A percentile compares a stretch with the other conserved stretches of the same genome.
Evolutionary conservation across 2,113 vertebrate species (phyloP).

Genomic region (Nothoprocta pentlandii): DNA sequence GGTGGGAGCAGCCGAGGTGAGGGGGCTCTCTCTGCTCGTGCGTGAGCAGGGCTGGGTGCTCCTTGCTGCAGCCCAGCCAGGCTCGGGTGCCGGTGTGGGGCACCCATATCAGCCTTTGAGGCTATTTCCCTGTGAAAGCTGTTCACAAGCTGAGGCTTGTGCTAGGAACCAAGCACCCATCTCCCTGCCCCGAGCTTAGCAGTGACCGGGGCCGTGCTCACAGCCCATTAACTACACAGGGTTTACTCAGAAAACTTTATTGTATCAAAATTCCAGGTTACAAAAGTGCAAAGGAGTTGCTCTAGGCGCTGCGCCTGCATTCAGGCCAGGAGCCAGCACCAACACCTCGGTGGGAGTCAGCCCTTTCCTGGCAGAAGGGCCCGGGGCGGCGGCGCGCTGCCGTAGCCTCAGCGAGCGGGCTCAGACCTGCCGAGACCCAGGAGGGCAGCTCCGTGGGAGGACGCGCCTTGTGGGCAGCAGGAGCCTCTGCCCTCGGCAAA

Average conservation of each 20-base stretch:
- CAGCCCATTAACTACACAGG: neutral
- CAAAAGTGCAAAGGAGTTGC: conserved; percentile 50
- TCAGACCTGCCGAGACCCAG: neutral
- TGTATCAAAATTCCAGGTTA: conserved; percentile 62
- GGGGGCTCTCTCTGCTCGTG: neutral
- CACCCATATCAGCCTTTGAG: neutral
- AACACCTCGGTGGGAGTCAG: neutral
- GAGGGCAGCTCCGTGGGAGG: neutral
- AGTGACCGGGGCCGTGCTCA: neutral
- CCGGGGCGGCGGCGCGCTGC: neutral
- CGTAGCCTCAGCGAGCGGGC: accelerated
- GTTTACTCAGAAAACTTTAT: conserved; percentile 68
- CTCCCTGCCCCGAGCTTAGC: neutral
- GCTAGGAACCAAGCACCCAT: accelerated
- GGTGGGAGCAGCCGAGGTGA: accelerated
- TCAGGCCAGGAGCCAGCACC: neutral
- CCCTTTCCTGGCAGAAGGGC: neutral
- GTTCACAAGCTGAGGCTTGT: neutral
- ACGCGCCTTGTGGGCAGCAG: neutral
- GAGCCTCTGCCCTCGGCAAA: neutral
- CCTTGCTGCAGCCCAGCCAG: neutral
- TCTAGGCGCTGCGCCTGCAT: conserved; percentile 13
- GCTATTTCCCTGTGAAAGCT: too few relatives aligned
- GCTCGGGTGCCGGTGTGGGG: neutral
- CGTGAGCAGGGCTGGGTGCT: accelerated